phyloP scores from a whole-genome alignment of 2,797 vertebrate species.

The Paramormyrops hopkinsi region DNA sequence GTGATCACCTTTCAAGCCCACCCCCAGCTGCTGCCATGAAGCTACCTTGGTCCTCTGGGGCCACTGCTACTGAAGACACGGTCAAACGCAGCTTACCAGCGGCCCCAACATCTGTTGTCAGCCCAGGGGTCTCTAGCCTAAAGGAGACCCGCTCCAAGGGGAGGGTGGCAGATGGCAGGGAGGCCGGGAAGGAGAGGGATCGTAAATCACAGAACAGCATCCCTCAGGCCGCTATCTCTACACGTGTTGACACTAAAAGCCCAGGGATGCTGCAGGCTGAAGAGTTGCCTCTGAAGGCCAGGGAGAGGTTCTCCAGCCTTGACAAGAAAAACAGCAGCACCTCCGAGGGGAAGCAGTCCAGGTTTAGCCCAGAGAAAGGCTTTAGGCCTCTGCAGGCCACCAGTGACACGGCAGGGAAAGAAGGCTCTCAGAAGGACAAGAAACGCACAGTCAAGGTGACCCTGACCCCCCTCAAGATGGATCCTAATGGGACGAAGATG shows the following conservation, averaged over 20 bases:
- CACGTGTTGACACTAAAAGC: slow-evolving; percentile 50
- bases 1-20: slow-evolving; percentile 51
- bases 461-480: slow-evolving; percentile 71
- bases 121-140: slow-evolving; percentile 46
- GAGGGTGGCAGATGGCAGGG: slow-evolving; percentile 55
- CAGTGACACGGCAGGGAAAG: slow-evolving; percentile 60
- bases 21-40: slow-evolving; percentile 49
- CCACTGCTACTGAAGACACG: slow-evolving; percentile 51
- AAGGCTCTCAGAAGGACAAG: slow-evolving; percentile 62
- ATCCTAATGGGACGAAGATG: slow-evolving; percentile 65
- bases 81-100: slow-evolving; percentile 55
- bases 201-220: slow-evolving; percentile 58
- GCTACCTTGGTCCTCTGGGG: slow-evolving; percentile 53
- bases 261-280: slow-evolving; percentile 52
- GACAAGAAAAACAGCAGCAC: slow-evolving; percentile 56
- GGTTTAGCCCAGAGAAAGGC: slow-evolving; percentile 51
- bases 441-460: slow-evolving; percentile 72
- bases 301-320: slow-evolving; percentile 52
- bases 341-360: slow-evolving; percentile 56
- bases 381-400: slow-evolving; percentile 50
- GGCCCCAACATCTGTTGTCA: slow-evolving; percentile 38
- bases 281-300: slow-evolving; percentile 64
- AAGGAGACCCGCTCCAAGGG: slow-evolving; percentile 70
- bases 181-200: slow-evolving; percentile 62
- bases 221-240: slow-evolving; percentile 33